Percentiles rank a stretch among this genome's conserved stretches.
phyloP scores from a whole-genome alignment of 2,113 vertebrate genomes.

The Eulemur macaco region DNA sequence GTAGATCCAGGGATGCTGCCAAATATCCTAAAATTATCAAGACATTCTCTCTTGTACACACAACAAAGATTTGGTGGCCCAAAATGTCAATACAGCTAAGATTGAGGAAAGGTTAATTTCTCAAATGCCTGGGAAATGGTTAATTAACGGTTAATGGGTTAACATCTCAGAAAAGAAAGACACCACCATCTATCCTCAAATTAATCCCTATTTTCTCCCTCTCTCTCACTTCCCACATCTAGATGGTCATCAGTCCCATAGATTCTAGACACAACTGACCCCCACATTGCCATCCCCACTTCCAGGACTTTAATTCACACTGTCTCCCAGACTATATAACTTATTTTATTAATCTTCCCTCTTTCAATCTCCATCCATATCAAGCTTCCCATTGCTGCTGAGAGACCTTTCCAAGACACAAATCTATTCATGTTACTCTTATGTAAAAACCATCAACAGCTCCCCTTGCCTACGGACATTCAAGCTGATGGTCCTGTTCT shows the following conservation, averaged over 20 bases:
- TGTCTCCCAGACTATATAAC: neutral
- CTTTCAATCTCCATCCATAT: neutral
- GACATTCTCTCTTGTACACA: neutral
- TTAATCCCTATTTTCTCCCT: neutral
- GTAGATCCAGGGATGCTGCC: neutral
- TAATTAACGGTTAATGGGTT: neutral
- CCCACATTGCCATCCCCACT: neutral
- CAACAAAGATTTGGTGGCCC: neutral
- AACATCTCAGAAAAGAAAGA: slow-evolving; percentile 1
- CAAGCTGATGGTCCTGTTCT: neutral
- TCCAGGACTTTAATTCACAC: neutral
- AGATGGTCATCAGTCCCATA: neutral
- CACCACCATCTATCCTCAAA: neutral
- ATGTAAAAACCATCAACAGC: neutral
- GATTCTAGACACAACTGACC: neutral
- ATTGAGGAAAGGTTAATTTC: neutral
- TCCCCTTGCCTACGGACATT: neutral
- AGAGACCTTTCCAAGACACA: neutral
- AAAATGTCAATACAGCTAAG: neutral
- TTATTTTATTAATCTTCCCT: neutral
- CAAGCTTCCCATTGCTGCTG: neutral
- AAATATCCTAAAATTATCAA: neutral
- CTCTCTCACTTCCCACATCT: neutral
- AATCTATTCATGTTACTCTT: neutral
- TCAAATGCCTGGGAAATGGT: neutral